A percentile compares a stretch with the other conserved stretches of the same genome.
Evolutionary conservation across 1,140 invertebrate genomes (phyloP).

Genomic region (Neoseiulus cucumeris): DNA sequence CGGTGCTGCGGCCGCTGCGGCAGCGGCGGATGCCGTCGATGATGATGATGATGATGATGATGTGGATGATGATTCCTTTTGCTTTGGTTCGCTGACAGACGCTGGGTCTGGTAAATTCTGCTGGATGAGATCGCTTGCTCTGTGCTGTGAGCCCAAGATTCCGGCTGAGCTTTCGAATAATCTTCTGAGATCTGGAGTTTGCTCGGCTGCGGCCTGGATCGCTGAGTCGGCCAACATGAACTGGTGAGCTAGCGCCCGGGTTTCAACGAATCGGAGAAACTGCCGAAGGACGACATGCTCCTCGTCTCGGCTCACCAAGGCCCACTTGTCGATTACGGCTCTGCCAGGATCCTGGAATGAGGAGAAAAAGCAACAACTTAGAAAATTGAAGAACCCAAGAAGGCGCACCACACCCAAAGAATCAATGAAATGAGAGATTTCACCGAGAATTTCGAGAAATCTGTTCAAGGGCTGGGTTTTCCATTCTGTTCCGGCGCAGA

Average conservation of each 20-base stretch:
- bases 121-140: slow-evolving; percentile 9
- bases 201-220: slow-evolving; percentile 23
- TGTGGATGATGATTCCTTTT: slow-evolving; percentile 8
- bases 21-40: background rate
- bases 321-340: slow-evolving; percentile 53
- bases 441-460: no score
- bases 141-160: background rate
- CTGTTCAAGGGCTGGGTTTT: no score
- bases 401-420: no score
- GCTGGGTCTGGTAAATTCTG: slow-evolving; percentile 12
- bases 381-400: no score
- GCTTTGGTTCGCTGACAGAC: slow-evolving; percentile 11
- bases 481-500: no score
- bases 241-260: slow-evolving; percentile 55
- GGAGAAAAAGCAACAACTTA: slow-evolving; percentile 14
- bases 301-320: slow-evolving; percentile 56
- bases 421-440: no score
- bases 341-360: slow-evolving; percentile 36
- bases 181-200: slow-evolving; percentile 34
- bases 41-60: slow-evolving; percentile 11
- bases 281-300: slow-evolving; percentile 64
- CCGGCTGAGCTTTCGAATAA: slow-evolving; percentile 31
- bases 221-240: slow-evolving; percentile 39
- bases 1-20: no score
- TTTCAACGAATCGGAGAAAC: slow-evolving; percentile 63